Base-by-base conservation (phyloP, 2,888 invertebrate species). In the Agrochola lychnidis region DNA sequence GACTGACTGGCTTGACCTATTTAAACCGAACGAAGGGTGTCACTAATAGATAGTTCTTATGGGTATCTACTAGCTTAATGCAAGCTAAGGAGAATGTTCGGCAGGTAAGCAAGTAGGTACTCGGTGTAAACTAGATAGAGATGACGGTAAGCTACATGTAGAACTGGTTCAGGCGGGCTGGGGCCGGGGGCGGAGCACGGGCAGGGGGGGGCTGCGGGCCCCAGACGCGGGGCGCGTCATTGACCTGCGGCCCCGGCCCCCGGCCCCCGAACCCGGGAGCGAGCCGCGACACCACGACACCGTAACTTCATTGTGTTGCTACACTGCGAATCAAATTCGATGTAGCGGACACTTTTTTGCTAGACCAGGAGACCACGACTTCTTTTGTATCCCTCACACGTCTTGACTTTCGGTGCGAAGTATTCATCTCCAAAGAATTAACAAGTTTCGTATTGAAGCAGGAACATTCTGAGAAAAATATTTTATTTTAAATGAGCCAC, bases 211-310 rank as follows among this genome's bases (percentile, higher is more conserved):
- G 86, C 87, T 89, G 89, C 86, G 88, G 93, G 91, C 91, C 92
- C 94, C 95, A 95, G 96, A 95, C 96, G 94, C 92, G 94, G 93
- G 93, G 92, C 96, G 92, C 96, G 96, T 96, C 96, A 96, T 95
- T 96, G 96, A 96, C 96, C 96, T 95, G 93, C 91, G 91, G 81
- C 87, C 87, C 79, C 91, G 90, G 78, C 86, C 87, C 82, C 88
- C 85, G 90, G 87, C 88, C 90, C 87, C 91, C 83, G 87, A 81
- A 82, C 82, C 90, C 91, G 87, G 92, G 86, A 93, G 79, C 79
- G 69, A 74, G 92, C 92, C 92, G 91, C 93, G 92, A 92, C 93
- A 93, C 93, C 93, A 89, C 94, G 89, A 91, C 88, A 94, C 94
- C 94, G 94, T 95, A 95, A 95, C 94, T 94, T 93, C 94, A 95